Conservation (phyloP, 2,113 vertebrate species). For the Eptesicus fuscus region DNA sequence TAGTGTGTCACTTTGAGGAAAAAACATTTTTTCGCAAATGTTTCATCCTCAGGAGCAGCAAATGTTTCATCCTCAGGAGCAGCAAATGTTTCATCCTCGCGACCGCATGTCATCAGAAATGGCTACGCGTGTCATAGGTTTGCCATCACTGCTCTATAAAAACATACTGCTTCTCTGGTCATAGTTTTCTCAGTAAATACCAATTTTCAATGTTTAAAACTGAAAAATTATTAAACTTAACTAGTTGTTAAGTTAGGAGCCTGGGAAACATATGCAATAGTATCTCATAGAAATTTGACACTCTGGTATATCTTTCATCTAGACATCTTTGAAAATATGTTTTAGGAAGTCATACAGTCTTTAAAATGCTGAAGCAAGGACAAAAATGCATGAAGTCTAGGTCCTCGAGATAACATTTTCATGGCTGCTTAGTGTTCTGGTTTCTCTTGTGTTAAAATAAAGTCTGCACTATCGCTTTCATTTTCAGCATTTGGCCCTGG, state of each 20-base stretch:
- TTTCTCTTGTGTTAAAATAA: constrained; percentile 11
- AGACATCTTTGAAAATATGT: not conserved
- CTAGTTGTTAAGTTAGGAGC: constrained; percentile 2
- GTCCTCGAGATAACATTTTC: not conserved
- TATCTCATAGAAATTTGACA: not conserved
- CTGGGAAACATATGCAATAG: not conserved
- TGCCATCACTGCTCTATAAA: not conserved
- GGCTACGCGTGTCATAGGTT: no score
- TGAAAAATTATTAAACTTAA: not conserved
- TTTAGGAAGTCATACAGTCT: constrained; percentile 29
- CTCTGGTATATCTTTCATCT: not conserved
- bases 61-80: no score
- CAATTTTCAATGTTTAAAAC: not conserved
- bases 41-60: no score
- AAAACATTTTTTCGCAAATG: no score
- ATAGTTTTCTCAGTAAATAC: not conserved
- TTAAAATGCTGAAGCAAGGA: not conserved
- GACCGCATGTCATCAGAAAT: no score
- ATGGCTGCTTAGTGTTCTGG: not conserved
- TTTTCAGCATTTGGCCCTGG: constrained; percentile 96
- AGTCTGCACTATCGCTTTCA: constrained; percentile 57
- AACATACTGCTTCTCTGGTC: not conserved
- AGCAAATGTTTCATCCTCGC: no score
- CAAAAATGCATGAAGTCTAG: not conserved
- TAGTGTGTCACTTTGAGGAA: no score